A percentile compares a stretch with the other conserved stretches of the same genome.
Evolutionary conservation across 2,797 vertebrate species (phyloP).

Genomic region (Phalanger gymnotis): DNA sequence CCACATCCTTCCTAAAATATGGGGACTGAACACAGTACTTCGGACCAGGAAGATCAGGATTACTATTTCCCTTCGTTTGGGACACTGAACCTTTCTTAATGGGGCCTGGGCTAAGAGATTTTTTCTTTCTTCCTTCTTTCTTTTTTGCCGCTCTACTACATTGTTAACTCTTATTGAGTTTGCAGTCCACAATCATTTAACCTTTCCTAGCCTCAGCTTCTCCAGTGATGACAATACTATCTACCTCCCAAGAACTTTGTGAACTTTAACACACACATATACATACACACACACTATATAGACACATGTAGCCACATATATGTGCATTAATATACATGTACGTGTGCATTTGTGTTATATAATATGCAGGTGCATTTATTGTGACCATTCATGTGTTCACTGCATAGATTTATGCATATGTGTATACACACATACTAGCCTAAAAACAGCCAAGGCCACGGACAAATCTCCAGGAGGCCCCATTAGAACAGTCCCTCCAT

Average conservation of each 20-base stretch:
- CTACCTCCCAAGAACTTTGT: neutral
- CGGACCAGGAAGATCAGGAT: neutral
- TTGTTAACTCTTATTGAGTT: neutral
- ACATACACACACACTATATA: neutral
- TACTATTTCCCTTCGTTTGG: neutral
- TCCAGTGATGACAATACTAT: neutral
- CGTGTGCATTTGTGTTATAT: no score
- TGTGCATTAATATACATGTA: neutral
- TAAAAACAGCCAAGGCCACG: no score
- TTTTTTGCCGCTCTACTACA: neutral
- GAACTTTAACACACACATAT: neutral
- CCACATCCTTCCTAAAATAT: neutral
- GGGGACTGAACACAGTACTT: no score
- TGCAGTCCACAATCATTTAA: neutral
- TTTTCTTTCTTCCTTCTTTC: no score
- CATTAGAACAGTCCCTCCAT: neutral
- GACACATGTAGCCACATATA: no score
- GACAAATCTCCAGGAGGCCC: neutral
- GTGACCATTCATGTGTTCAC: no score
- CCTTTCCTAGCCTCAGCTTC: neutral
- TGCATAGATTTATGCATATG: no score
- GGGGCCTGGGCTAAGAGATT: no score
- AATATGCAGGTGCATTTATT: no score
- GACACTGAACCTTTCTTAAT: neutral
- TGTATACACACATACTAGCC: no score